Evolutionary conservation across 1,140 invertebrate species (phyloP).

Genomic region (Drosophila ironensis): DNA sequence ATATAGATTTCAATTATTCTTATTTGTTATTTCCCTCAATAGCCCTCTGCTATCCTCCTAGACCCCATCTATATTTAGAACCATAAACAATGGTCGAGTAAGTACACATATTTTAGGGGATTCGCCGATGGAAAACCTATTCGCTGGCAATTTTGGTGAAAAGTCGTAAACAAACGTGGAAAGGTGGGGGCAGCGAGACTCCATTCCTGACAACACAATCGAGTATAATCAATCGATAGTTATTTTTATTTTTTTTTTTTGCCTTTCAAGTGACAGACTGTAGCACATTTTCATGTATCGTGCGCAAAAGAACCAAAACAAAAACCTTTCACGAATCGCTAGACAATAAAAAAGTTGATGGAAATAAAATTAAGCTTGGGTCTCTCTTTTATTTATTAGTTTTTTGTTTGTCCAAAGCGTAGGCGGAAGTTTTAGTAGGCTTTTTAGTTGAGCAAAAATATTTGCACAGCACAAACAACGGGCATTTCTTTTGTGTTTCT

Average conservation of each 20-base stretch:
- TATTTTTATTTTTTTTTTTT: conserved; percentile 4
- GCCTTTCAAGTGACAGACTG: background rate
- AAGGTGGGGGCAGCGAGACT: background rate
- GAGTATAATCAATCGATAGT: conserved; percentile 33
- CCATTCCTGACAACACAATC: background rate
- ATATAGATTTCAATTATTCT: background rate
- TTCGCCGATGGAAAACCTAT: conserved; percentile 11
- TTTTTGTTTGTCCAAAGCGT: background rate
- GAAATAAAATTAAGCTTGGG: conserved; percentile 43
- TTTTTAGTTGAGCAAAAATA: conserved; percentile 45
- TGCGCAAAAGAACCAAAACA: conserved; percentile 6
- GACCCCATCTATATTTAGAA: conserved; percentile 13
- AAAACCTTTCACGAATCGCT: conserved; percentile 44
- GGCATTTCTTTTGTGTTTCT: background rate
- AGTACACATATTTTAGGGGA: background rate
- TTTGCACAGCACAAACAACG: conserved; percentile 17
- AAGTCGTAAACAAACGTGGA: conserved; percentile 20
- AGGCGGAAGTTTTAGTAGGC: conserved; percentile 10
- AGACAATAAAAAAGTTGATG: conserved; percentile 46
- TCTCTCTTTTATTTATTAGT: conserved; percentile 3
- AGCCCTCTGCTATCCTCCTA: background rate
- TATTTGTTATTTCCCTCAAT: background rate
- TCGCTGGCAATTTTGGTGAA: conserved; percentile 20
- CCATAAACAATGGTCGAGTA: conserved; percentile 29
- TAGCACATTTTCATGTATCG: conserved; percentile 15